Conservation (phyloP, 2,113 vertebrate species). For the Echinops telfairi region DNA sequence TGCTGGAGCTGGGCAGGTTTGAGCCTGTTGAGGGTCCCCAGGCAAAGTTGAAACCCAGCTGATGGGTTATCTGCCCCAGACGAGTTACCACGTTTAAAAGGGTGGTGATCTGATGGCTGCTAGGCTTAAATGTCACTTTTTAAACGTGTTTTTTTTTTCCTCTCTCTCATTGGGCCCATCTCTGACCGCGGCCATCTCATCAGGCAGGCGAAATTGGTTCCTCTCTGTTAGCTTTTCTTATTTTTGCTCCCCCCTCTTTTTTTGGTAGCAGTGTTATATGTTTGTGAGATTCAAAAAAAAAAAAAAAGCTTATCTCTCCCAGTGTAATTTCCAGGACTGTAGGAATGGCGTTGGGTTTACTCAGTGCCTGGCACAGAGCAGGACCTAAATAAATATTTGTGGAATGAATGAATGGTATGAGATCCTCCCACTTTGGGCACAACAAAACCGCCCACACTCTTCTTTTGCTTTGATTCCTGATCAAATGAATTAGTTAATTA, state of each 20-base stretch:
- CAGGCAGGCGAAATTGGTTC: slow-evolving; percentile 40
- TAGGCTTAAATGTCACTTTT: neutral
- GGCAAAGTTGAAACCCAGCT: slow-evolving; percentile 63
- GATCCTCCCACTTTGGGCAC: slow-evolving; percentile 31
- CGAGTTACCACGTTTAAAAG: slow-evolving; percentile 48
- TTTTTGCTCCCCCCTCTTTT: neutral
- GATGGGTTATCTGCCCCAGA: slow-evolving; percentile 57
- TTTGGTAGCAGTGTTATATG: neutral
- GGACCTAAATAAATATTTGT: slow-evolving; percentile 41
- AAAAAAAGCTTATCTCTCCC: slow-evolving; percentile 7
- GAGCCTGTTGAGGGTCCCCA: slow-evolving; percentile 40
- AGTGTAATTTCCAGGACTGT: neutral
- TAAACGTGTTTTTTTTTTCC: neutral
- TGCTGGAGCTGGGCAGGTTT: neutral
- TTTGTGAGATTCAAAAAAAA: neutral
- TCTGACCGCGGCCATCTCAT: neutral
- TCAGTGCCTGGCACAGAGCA: slow-evolving; percentile 49
- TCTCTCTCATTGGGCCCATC: slow-evolving; percentile 14
- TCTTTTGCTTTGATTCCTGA: slow-evolving; percentile 49
- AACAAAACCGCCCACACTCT: slow-evolving; percentile 31
- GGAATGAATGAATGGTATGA: neutral
- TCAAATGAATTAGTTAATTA: slow-evolving; percentile 39
- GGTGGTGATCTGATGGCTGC: slow-evolving; percentile 18
- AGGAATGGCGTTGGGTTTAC: slow-evolving; percentile 43
- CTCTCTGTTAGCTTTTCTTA: slow-evolving; percentile 43